A percentile compares a stretch with the other conserved stretches of the same genome.
Evolutionary conservation across 2,113 vertebrate genomes (phyloP).

Genomic region (Microtus ochrogaster): DNA sequence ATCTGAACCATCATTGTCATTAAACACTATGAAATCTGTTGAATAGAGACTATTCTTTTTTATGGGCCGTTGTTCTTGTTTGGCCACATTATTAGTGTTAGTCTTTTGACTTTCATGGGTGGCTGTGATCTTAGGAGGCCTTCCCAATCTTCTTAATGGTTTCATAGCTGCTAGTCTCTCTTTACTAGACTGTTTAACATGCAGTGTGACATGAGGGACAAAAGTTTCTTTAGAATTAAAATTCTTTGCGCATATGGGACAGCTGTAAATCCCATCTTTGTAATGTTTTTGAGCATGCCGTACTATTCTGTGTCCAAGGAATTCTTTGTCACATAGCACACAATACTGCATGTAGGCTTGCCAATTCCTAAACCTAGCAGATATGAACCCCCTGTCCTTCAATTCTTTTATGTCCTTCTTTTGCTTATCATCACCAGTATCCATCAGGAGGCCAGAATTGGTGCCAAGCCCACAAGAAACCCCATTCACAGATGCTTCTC

Average conservation of each 20-base stretch:
- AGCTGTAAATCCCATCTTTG: slow-evolving; percentile 93
- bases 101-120: slow-evolving; percentile 87
- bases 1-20: slow-evolving; percentile 85
- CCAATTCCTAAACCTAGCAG: slow-evolving; percentile 96
- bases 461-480: slow-evolving; percentile 88
- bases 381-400: slow-evolving; percentile 95
- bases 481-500: slow-evolving; percentile 88
- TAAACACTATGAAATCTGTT: slow-evolving; percentile 89
- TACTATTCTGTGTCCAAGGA: slow-evolving; percentile 97
- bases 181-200: slow-evolving; percentile 98
- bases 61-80: slow-evolving; percentile 89
- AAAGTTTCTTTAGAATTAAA: slow-evolving; percentile 95
- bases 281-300: slow-evolving; percentile 97
- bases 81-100: slow-evolving; percentile 84
- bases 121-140: slow-evolving; percentile 88
- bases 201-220: slow-evolving; percentile 95
- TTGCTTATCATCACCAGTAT: slow-evolving; percentile 89
- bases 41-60: slow-evolving; percentile 90
- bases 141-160: slow-evolving; percentile 91
- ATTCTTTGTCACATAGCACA: slow-evolving; percentile 98
- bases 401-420: slow-evolving; percentile 95
- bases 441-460: slow-evolving; percentile 89
- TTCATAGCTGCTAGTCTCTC: slow-evolving; percentile 96
- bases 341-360: slow-evolving; percentile 99
- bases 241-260: slow-evolving; percentile 96